Percentiles rank a stretch among this genome's conserved stretches.
phyloP scores from a whole-genome alignment of 2,113 vertebrate species.

The Dicerorhinus sumatrensis region DNA sequence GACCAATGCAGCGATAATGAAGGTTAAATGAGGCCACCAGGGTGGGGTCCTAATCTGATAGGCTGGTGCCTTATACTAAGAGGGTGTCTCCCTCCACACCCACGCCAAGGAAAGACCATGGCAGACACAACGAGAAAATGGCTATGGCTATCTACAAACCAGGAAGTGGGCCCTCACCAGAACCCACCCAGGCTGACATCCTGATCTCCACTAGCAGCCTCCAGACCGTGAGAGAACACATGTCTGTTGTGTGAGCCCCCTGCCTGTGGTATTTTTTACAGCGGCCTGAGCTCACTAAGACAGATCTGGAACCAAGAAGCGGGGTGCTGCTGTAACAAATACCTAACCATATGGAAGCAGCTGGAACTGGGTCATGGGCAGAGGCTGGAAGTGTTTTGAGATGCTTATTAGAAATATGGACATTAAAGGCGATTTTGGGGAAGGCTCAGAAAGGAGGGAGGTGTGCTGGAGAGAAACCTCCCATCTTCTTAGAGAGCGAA shows the following conservation, averaged over 20 bases:
- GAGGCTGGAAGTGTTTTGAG: background rate
- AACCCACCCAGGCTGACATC: no score
- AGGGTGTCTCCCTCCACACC: background rate
- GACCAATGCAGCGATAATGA: background rate
- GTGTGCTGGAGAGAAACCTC: background rate
- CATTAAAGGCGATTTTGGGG: background rate
- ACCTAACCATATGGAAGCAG: background rate
- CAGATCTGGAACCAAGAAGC: background rate
- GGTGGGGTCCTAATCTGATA: background rate
- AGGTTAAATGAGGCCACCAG: no score
- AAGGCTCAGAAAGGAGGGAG: background rate
- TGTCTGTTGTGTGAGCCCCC: no score
- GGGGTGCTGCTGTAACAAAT: background rate
- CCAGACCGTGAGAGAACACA: no score
- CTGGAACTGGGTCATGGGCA: no score
- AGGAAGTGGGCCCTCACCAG: no score
- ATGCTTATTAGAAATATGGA: background rate
- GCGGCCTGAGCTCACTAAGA: background rate
- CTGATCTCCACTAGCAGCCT: background rate
- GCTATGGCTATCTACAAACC: no score
- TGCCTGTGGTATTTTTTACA: no score
- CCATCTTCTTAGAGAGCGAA: background rate
- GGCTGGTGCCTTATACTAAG: background rate
- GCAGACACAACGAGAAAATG: no score
- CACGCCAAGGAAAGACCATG: background rate